Evolutionary conservation across 1,140 invertebrate genomes (phyloP).

Genomic region (Psix sp.): DNA sequence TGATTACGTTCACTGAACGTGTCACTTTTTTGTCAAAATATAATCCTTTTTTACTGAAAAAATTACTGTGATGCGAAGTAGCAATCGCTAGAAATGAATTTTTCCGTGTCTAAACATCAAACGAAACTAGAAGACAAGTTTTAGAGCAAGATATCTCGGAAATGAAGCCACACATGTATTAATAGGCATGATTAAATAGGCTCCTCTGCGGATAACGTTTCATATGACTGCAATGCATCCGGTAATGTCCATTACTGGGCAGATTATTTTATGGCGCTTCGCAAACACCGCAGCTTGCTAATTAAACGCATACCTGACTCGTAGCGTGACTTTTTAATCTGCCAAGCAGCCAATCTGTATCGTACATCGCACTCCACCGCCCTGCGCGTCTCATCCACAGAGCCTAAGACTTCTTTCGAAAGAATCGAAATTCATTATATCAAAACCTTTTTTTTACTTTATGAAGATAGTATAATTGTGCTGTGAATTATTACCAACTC

Average conservation of each 20-base stretch:
- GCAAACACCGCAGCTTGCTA: conserved; percentile 44
- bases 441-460: too few species aligned
- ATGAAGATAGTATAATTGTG: too few species aligned
- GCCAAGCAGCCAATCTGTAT: conserved; percentile 46
- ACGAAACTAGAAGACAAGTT: too few species aligned
- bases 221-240: conserved; percentile 51
- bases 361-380: conserved; percentile 24
- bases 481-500: too few species aligned
- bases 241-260: conserved; percentile 52
- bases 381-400: conserved; percentile 1
- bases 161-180: conserved; percentile 18
- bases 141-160: too few species aligned
- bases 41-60: too few species aligned
- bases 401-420: conserved; percentile 3
- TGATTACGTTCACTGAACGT: too few species aligned
- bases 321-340: conserved; percentile 58
- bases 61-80: too few species aligned
- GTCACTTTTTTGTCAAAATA: too few species aligned
- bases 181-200: conserved; percentile 30
- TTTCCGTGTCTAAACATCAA: too few species aligned
- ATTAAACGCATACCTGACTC: conserved; percentile 55
- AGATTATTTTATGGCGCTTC: conserved; percentile 54
- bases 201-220: conserved; percentile 31
- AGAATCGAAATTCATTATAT: too few species aligned
- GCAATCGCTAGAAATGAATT: too few species aligned